Base-by-base conservation (phyloP, 2,888 invertebrate genomes). In the Branchellion lobata region DNA sequence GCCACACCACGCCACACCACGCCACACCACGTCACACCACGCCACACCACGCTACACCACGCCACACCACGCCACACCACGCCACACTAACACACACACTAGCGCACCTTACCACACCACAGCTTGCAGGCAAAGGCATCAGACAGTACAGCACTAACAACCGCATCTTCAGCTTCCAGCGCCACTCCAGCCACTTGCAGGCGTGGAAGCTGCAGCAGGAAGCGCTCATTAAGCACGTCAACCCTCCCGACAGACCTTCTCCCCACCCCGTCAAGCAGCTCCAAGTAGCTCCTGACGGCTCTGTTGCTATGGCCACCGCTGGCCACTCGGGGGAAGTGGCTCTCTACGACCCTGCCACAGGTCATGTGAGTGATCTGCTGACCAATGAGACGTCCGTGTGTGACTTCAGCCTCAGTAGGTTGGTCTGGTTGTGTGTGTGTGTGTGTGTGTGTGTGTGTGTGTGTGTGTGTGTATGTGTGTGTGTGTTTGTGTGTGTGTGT, bases 291-390 rank as follows among this genome's bases (percentile, higher is more conserved):
- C 61, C 80, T 2, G 84, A 85, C 80, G 84, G 84, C 40, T 61
- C 40, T 1, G 81, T 83, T 21, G 85, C 85, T 0, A 86, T 85
- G 78, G 85, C 86, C 29, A 82, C 81, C 33, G 86, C 87, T 79
- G 79, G 81, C 0, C 80, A 83, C 24, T 86, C 87, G 79, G 86
- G 87, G 79, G 87, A 86, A 79, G 82, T 87, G 1, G 87, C 86
- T 0, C 85, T 87, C 24, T 83, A 87, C 24, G 86, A 86, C 81
- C 85, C 87, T 85, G 69, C 75, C 74, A 85, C 82, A 69, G 87
- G 87, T 1, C 80, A 83, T 21, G 84, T 87, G 83, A 79, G 85
- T 0, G 86, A 87, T 80, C 84, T 87, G 1, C 83, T 87, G 40
- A 87, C 86, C 2, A 87, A 87, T 81, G 85, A 86, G 34, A 82